phyloP scores from a whole-genome alignment of 2,113 vertebrate species.

The Clarias magur region DNA sequence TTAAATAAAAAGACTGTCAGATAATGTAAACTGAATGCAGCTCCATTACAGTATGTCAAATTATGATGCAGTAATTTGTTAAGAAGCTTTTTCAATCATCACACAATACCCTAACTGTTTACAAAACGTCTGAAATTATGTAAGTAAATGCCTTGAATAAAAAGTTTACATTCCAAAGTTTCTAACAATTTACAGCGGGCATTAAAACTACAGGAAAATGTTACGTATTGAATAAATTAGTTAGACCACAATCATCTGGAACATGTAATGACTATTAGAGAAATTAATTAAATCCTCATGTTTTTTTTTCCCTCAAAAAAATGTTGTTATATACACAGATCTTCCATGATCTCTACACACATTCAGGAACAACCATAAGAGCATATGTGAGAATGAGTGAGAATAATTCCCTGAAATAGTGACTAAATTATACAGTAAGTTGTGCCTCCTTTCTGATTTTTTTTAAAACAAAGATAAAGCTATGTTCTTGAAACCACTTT shows the following conservation, averaged over 20 bases:
- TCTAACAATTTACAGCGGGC: slow-evolving; percentile 18
- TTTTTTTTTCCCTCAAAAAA: not conserved
- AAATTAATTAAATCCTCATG: slow-evolving; percentile 35
- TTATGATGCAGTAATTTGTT: not conserved
- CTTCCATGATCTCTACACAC: not conserved
- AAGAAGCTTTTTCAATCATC: not conserved
- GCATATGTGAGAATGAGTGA: not conserved
- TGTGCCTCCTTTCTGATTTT: not conserved
- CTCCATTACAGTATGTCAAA: slow-evolving; percentile 2
- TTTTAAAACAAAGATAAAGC: not conserved
- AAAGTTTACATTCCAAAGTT: slow-evolving; percentile 2
- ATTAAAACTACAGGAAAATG: slow-evolving; percentile 9
- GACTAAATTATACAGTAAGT: not conserved
- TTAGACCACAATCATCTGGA: slow-evolving; percentile 42
- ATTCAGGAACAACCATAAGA: not conserved
- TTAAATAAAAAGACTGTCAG: not conserved
- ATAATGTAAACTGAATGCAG: not conserved
- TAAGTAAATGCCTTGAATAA: not conserved
- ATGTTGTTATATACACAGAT: not conserved
- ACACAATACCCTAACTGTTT: not conserved
- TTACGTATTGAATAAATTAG: slow-evolving; percentile 23
- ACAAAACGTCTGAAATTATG: slow-evolving; percentile 2
- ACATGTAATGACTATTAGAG: slow-evolving; percentile 32
- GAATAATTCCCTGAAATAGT: not conserved
- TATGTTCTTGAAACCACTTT: not conserved